Conservation (phyloP, 2,888 invertebrate species). For the Melanophora roralis region DNA sequence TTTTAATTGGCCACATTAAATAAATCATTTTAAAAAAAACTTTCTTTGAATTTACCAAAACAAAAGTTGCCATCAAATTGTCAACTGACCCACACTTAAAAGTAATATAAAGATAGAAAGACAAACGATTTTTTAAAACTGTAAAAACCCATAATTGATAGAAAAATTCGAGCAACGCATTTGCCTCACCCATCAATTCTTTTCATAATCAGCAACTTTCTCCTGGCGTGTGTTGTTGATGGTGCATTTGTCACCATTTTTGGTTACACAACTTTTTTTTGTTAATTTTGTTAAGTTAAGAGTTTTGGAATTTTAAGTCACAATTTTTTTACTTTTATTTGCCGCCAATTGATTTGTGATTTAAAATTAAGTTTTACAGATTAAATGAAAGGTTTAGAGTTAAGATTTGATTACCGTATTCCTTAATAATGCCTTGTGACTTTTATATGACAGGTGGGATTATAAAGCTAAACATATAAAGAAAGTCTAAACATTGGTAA, state of each 20-base stretch:
- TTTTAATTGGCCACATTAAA: slow-evolving; percentile 10
- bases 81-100: slow-evolving; percentile 29
- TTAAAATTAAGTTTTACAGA: no score
- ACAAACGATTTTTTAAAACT: slow-evolving; percentile 11
- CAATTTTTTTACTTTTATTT: slow-evolving; percentile 13
- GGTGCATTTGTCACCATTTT: slow-evolving; percentile 1
- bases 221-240: background rate
- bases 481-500: no score
- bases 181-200: slow-evolving; percentile 54
- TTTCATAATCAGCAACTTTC: slow-evolving; percentile 34
- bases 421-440: no score
- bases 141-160: slow-evolving; percentile 9
- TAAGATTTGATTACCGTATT: no score
- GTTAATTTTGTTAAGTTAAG: background rate
- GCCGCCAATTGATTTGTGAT: no score
- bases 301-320: background rate
- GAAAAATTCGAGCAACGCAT: slow-evolving; percentile 38
- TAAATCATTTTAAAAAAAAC: slow-evolving; percentile 18
- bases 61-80: slow-evolving; percentile 46
- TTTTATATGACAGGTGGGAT: no score
- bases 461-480: no score
- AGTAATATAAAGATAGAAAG: background rate
- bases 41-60: slow-evolving; percentile 22
- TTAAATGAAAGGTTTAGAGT: no score
- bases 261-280: slow-evolving; percentile 12